phyloP scores from a whole-genome alignment of 2,888 invertebrate species.

The Odontothrips loti region DNA sequence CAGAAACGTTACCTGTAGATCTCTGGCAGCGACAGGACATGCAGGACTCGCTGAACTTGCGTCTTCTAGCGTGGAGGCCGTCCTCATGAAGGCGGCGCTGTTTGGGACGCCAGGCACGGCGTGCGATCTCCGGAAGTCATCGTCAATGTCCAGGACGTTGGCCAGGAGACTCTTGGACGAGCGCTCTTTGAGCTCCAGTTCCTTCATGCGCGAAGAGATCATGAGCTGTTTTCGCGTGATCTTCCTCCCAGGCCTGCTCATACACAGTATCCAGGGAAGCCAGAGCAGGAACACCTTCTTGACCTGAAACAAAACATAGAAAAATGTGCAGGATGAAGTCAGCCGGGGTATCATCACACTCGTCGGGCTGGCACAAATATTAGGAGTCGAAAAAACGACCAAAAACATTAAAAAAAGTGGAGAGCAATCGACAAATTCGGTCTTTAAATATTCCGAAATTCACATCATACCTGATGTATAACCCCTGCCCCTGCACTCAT shows the following conservation, averaged over 20 bases:
- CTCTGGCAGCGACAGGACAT: neutral
- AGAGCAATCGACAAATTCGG: no score
- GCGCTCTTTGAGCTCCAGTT: slow-evolving; percentile 87
- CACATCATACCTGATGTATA: no score
- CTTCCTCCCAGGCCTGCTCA: slow-evolving; percentile 94
- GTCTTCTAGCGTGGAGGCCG: slow-evolving; percentile 75
- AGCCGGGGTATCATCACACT: no score
- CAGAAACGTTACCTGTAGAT: slow-evolving; percentile 31
- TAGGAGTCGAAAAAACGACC: no score
- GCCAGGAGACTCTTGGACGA: slow-evolving; percentile 91
- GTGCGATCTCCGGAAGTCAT: slow-evolving; percentile 66
- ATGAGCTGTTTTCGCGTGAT: slow-evolving; percentile 85
- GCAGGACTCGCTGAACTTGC: slow-evolving; percentile 37
- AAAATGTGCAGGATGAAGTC: no score
- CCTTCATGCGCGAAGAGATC: slow-evolving; percentile 87
- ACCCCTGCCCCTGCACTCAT: no score
- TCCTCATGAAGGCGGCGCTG: slow-evolving; percentile 54
- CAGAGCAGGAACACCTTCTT: slow-evolving; percentile 93
- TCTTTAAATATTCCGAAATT: no score
- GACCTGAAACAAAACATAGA: slow-evolving; percentile 58
- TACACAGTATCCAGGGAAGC: slow-evolving; percentile 93
- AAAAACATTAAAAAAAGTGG: no score
- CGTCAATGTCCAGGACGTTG: slow-evolving; percentile 93
- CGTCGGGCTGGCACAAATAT: no score
- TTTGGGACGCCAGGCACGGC: slow-evolving; percentile 37